Evolutionary conservation across 2,888 invertebrate genomes (phyloP), one percentile per base, ranked within the genome.

Genomic region (Germaria angustata): DNA sequence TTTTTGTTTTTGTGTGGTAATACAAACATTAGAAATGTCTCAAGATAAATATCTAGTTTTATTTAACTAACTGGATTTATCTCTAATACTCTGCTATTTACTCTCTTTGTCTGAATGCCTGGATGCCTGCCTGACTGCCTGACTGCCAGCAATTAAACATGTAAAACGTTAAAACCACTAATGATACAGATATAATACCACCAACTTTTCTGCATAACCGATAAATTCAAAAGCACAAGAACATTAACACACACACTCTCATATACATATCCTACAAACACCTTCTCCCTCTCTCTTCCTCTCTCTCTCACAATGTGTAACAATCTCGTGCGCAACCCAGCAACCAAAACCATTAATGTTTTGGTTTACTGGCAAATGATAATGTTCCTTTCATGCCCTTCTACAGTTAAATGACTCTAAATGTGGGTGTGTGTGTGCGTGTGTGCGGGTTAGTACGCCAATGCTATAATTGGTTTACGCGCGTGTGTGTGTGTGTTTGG

Each of bases 41-140:
- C 77, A 75, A 87, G 87, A 86, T 87, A 85, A 85, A 86, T 85
- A 86, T 87, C 87, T 86, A 81, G 85, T 81, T 63, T 24, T 72
- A 0, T 66, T 53, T 44, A 28, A 59, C 59, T 34, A 9, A 15
- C 24, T 57, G 15, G 17, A 24, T 59, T 28, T 36, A 24, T 66
- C 32, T 39, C 13, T 24, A 11, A 34, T 66, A 24, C 9, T 24
- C 6, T 44, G 2, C 13, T 15, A 7, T 17, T 57, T 20, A n/a
- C 2, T 5, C 39, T 28, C 15, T 17, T 53, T 46, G 44, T 32
- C 20, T 15, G 20, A 5, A 6, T 28, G 22, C 22, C 4, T 17
- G 44, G 2, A n/a, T 53, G 24, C 9, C 39, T 20, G 68, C 34
- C 44, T 75, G 49, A 61, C 51, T 28, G 24, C 15, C 61, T 72